Conservation (phyloP, 2,113 vertebrate genomes). For the Podilymbus podiceps region DNA sequence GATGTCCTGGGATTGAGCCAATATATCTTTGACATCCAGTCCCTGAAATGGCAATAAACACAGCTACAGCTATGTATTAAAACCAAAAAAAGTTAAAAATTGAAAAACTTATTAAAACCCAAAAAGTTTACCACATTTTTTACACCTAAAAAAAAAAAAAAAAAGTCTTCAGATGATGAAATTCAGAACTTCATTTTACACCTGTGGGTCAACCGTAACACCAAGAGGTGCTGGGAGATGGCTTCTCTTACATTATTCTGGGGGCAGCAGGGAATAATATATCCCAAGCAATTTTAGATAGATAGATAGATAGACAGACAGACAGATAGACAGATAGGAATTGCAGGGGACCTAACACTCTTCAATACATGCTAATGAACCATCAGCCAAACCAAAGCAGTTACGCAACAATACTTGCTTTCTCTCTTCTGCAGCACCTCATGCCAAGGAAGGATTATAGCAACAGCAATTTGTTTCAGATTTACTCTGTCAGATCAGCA, state of each 20-base stretch:
- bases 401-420: conserved; percentile 31
- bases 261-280: neutral
- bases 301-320: neutral
- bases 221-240: neutral
- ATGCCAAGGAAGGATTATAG: conserved; percentile 67
- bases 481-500: conserved; percentile 75
- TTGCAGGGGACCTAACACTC: neutral
- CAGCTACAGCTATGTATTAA: fast-evolving
- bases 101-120: no score
- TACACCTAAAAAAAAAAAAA: neutral
- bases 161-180: neutral
- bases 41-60: neutral
- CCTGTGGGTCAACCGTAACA: neutral
- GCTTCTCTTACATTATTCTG: neutral
- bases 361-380: neutral
- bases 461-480: conserved; percentile 79
- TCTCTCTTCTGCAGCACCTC: conserved; percentile 42
- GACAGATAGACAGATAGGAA: neutral
- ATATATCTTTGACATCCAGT: neutral
- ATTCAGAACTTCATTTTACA: neutral
- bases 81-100: no score
- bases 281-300: neutral
- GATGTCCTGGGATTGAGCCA: neutral
- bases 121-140: neutral
- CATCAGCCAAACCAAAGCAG: neutral